Evolutionary conservation across 2,888 invertebrate species (phyloP).

Genomic region (Desoria tigrina): DNA sequence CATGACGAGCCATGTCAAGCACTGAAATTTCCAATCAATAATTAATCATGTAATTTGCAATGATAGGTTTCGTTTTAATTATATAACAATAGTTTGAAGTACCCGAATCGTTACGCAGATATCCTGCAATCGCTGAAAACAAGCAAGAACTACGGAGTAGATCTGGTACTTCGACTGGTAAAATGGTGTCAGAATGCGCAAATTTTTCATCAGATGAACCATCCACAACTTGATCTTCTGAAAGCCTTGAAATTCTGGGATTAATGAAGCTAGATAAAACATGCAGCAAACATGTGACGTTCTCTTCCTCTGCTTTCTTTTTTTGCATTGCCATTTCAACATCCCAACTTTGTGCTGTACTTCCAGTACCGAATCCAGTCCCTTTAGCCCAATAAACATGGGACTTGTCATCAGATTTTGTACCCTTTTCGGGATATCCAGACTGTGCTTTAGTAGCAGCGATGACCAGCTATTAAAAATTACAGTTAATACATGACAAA

Average conservation of each 20-base stretch:
- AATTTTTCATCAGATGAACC: slow-evolving; percentile 8
- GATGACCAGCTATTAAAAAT: slow-evolving; percentile 51
- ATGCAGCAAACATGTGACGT: slow-evolving; percentile 80
- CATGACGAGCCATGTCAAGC: slow-evolving; percentile 94
- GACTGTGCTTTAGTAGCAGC: slow-evolving; percentile 54
- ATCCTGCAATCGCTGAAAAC: slow-evolving; percentile 83
- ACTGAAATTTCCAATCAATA: slow-evolving; percentile 61
- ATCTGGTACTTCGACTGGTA: slow-evolving; percentile 74
- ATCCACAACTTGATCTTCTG: slow-evolving; percentile 16
- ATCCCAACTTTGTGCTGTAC: slow-evolving; percentile 94
- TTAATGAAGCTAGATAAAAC: slow-evolving; percentile 87
- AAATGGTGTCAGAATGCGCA: slow-evolving; percentile 54
- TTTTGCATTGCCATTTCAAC: slow-evolving; percentile 89
- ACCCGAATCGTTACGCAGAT: slow-evolving; percentile 89
- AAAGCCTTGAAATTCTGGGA: slow-evolving; percentile 59
- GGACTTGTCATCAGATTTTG: slow-evolving; percentile 67
- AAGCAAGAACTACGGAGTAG: slow-evolving; percentile 79
- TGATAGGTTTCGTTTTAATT: too few relatives aligned
- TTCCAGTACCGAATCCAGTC: slow-evolving; percentile 94
- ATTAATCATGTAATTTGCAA: slow-evolving; percentile 1
- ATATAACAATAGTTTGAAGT: slow-evolving; percentile 43
- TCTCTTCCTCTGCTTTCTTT: slow-evolving; percentile 89
- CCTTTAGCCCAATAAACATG: slow-evolving; percentile 94
- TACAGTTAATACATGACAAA: too few relatives aligned
- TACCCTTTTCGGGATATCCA: slow-evolving; percentile 52